phyloP scores from a whole-genome alignment of 2,113 vertebrate species.

The Lagenorhynchus albirostris region DNA sequence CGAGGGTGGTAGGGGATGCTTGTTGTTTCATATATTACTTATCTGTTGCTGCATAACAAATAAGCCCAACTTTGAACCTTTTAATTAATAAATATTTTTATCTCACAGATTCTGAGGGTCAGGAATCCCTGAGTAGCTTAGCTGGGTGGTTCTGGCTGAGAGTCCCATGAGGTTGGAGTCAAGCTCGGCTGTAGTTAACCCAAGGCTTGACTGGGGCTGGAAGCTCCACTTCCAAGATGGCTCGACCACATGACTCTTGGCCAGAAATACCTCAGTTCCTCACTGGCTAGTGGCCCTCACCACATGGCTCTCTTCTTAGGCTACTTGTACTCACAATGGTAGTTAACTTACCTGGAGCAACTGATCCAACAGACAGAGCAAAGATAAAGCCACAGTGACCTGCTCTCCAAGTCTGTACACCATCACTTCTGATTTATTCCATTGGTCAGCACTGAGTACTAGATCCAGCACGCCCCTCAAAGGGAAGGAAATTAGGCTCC shows the following conservation, averaged over 20 bases:
- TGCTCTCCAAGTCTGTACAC: not conserved
- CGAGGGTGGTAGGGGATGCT: too few relatives aligned
- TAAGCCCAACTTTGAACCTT: not conserved
- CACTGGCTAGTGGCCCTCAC: not conserved
- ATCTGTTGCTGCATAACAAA: not conserved
- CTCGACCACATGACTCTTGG: not conserved
- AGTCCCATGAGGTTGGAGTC: not conserved
- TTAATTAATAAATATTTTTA: not conserved
- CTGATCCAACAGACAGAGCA: not conserved
- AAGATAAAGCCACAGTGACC: not conserved
- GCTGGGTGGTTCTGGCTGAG: not conserved
- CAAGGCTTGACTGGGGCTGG: not conserved
- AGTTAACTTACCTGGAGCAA: not conserved
- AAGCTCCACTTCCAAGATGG: not conserved
- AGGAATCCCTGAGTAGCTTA: not conserved
- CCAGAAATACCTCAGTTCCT: not conserved
- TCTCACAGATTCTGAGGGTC: not conserved
- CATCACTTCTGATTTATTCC: not conserved
- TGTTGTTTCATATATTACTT: not conserved
- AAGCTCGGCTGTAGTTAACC: not conserved
- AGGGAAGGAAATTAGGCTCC: not conserved
- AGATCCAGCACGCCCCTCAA: not conserved
- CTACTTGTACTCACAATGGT: not conserved
- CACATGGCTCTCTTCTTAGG: not conserved
- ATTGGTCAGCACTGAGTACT: rapidly evolving